Conservation (phyloP, 2,113 vertebrate genomes). For the Phyllopteryx taeniolatus region DNA sequence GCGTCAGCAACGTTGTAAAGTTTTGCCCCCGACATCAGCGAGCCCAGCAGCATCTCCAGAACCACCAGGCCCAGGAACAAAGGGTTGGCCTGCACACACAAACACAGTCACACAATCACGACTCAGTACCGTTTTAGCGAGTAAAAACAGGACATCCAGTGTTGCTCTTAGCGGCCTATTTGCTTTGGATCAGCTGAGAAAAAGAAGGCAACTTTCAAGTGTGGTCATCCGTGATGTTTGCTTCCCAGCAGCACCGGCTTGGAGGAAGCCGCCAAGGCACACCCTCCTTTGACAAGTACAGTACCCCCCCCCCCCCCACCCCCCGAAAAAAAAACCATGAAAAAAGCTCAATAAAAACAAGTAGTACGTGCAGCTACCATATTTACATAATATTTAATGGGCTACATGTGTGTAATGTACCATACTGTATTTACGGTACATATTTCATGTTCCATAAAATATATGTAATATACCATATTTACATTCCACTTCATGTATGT, state of each 20-base stretch:
- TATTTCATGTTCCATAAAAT: not conserved
- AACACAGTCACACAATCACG: slow-evolving; percentile 42
- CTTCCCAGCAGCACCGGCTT: slow-evolving; percentile 19
- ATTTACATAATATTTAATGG: not conserved
- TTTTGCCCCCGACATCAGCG: slow-evolving; percentile 69
- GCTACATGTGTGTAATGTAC: not conserved
- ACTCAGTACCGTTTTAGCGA: slow-evolving; percentile 32
- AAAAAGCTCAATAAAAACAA: not conserved
- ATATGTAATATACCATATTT: not conserved
- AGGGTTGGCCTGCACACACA: slow-evolving; percentile 78
- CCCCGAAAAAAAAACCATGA: not conserved
- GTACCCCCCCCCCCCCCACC: not conserved
- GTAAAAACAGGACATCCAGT: slow-evolving; percentile 34
- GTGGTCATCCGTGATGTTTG: slow-evolving; percentile 54
- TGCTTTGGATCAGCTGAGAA: slow-evolving; percentile 38
- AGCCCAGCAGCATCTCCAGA: slow-evolving; percentile 79
- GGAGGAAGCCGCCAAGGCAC: slow-evolving; percentile 1
- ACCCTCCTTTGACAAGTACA: not conserved
- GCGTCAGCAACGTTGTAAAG: slow-evolving; percentile 75
- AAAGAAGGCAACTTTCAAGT: slow-evolving; percentile 47
- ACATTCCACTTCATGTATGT: no score
- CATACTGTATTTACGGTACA: no score
- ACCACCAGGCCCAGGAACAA: slow-evolving; percentile 83
- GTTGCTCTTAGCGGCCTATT: slow-evolving; percentile 42
- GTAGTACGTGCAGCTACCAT: not conserved